Evolutionary conservation across 2,888 invertebrate genomes (phyloP).

Genomic region (Standfussiana lucernea): DNA sequence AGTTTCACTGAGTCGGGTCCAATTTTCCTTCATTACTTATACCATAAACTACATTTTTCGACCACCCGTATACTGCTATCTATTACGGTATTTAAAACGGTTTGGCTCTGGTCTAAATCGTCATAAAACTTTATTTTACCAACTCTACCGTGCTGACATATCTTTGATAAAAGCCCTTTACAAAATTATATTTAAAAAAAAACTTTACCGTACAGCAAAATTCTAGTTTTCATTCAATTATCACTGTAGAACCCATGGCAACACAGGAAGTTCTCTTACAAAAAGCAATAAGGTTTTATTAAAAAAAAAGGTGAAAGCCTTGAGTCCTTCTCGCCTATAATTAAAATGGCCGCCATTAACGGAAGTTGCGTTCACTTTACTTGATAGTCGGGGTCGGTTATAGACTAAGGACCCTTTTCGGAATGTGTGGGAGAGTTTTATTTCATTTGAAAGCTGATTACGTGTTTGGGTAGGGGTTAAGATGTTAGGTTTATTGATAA

Average conservation of each 20-base stretch:
- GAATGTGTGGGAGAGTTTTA: slow-evolving; percentile 1
- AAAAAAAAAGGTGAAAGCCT: slow-evolving; percentile 50
- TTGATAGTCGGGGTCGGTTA: slow-evolving; percentile 55
- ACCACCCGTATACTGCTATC: too few species aligned
- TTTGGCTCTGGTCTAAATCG: too few species aligned
- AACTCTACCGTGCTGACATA: too few species aligned
- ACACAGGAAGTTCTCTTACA: slow-evolving; percentile 12
- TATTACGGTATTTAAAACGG: too few species aligned
- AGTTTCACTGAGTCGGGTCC: too few species aligned
- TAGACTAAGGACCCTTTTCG: slow-evolving; percentile 11
- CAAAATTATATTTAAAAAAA: too few species aligned
- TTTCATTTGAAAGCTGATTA: slow-evolving; percentile 29
- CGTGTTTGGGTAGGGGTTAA: neutral
- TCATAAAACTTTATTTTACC: too few species aligned
- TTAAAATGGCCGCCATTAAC: slow-evolving; percentile 80
- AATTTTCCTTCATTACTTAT: too few species aligned
- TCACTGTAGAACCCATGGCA: too few species aligned
- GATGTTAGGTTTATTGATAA: neutral
- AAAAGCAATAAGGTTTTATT: slow-evolving; percentile 25
- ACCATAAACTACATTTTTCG: too few species aligned
- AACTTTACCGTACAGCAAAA: neutral
- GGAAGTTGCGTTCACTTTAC: slow-evolving; percentile 74
- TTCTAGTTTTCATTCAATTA: neutral
- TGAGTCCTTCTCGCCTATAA: slow-evolving; percentile 75
- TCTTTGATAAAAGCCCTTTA: too few species aligned